phyloP scores from a whole-genome alignment of 2,113 vertebrate genomes.

The Gyps fulvus region DNA sequence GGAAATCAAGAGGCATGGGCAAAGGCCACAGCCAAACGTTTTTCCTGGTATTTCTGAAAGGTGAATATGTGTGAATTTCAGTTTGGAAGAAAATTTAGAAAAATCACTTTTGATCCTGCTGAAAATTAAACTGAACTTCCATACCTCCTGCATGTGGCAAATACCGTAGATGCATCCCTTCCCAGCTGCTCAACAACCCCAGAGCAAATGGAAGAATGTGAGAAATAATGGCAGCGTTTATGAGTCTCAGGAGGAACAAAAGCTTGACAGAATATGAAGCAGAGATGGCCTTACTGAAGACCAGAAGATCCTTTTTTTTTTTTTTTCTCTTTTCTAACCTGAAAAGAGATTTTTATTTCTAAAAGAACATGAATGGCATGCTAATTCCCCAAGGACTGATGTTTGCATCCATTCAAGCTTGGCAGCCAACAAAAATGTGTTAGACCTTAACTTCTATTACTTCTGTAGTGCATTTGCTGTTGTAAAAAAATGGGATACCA shows the following conservation, averaged over 20 bases:
- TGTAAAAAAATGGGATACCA: background rate
- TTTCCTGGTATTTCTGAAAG: background rate
- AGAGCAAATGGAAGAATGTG: background rate
- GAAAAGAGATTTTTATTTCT: background rate
- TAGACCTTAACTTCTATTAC: background rate
- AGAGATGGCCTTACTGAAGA: background rate
- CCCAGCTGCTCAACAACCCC: background rate
- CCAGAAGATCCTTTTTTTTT: background rate
- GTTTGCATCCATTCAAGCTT: background rate
- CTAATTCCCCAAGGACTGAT: background rate
- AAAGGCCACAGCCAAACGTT: background rate
- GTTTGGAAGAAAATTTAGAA: background rate
- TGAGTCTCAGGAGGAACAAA: background rate
- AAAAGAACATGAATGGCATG: background rate
- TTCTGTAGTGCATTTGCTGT: background rate
- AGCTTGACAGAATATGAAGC: background rate
- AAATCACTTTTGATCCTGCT: background rate
- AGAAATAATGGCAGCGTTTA: background rate
- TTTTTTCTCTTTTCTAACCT: background rate
- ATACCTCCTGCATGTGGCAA: background rate
- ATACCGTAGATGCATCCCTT: background rate
- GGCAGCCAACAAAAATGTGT: background rate
- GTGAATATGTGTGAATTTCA: background rate
- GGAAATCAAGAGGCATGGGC: background rate
- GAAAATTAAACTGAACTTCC: background rate